Base-by-base conservation (phyloP, 2,113 vertebrate genomes). In the Hassar affinis region DNA sequence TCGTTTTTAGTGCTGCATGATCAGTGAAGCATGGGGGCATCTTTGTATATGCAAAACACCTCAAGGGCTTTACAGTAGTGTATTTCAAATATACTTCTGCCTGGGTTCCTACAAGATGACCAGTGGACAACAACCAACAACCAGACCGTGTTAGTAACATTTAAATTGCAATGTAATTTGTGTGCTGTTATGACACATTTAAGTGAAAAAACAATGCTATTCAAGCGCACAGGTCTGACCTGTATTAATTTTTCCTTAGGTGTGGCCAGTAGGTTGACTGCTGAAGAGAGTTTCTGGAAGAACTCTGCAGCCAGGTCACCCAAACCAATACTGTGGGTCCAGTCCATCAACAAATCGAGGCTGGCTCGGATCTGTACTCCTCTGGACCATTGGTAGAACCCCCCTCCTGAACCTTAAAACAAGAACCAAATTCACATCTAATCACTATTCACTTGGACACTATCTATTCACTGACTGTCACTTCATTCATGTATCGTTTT, bases 311-410 rank as follows among this genome's bases (percentile, higher is more conserved):
- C 93, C 76, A 93, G 42, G 25, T 94, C 90, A 69, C 94, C 93
- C 69, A 94, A 90, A 18, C 91, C 93, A 0, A 90, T 87, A 79
- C 90, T 85, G 86, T 92, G 94, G 79, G 93, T 92, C 94, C 94
- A 95, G 89, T 95, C 94, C 90, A 95, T 90, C 78, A 95, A 87
- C 77, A 95, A 88, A 87, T 95, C 94, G 82, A 95, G 90, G 88
- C 93, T 94, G 78, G 94, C 93, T 42, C 94, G 89, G 79, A 95
- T 93, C 91, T 94, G 94, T 33, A 95, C 93, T 0, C 94, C 94
- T 0, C 91, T 87, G 42, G 93, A 93, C 94, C 94, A 94, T 88
- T 94, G 94, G 88, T 94, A 95, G 87, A 94, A 95, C 3, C 92
- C 93, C 4, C 86, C 86, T 8, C 88, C 90, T 27, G 93, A 93